Percentiles rank a stretch among this genome's conserved stretches.
Evolutionary conservation across 2,888 invertebrate genomes (phyloP).

Genomic region (Nephrotoma guestfalica): DNA sequence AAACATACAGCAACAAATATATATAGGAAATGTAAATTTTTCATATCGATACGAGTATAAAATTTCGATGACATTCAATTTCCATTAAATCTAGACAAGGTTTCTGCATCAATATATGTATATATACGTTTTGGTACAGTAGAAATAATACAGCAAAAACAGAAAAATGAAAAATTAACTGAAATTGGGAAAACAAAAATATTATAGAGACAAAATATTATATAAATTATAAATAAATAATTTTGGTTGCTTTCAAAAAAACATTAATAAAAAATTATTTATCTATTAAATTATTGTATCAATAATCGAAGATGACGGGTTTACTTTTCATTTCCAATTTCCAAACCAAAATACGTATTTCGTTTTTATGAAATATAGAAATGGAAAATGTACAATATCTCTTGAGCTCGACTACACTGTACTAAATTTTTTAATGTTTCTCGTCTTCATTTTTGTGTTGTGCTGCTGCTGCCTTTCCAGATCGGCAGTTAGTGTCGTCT

Average conservation of each 20-base stretch:
- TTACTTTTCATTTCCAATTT: not conserved
- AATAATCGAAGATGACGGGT: not conserved
- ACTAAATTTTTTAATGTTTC: not conserved
- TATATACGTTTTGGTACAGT: not conserved
- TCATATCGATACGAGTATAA: not conserved
- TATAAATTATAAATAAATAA: not conserved
- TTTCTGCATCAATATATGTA: not conserved
- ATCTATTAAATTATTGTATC: not conserved
- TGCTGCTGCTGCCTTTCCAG: not conserved
- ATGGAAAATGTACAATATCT: not conserved
- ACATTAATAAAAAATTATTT: not conserved
- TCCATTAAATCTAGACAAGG: not conserved
- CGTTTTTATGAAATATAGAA: not conserved
- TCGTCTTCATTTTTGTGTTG: not conserved
- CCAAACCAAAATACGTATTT: not conserved
- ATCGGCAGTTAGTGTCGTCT: not conserved
- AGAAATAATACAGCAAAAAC: not conserved
- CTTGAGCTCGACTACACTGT: not conserved
- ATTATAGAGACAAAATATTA: not conserved
- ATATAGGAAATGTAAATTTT: not conserved
- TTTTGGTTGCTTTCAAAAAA: not conserved
- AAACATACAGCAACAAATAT: too few species aligned
- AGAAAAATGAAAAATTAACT: not conserved
- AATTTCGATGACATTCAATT: not conserved
- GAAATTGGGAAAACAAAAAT: not conserved